These are phyloP conservation scores for pig (Sus scrofa) DNA, from an alignment of 2,113 vertebrate genomes.

Conservation along the genomic window DNA sequence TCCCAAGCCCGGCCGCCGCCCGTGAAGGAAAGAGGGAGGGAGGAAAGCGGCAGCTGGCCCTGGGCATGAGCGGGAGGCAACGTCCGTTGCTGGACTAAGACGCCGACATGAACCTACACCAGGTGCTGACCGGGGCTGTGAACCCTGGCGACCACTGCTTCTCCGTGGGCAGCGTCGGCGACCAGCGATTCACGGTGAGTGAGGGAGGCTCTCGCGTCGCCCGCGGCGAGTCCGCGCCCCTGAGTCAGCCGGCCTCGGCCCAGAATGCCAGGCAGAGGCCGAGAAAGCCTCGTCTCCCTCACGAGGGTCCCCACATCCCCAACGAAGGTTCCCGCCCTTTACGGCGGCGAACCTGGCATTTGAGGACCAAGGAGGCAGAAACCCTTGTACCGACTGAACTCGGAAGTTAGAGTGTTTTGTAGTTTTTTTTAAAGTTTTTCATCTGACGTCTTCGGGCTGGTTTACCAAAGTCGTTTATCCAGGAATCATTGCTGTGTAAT, in stretches of 20 bases:
- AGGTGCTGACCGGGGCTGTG: constrained; percentile 97
- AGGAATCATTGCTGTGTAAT: neutral
- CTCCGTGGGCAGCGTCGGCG: constrained; percentile 93
- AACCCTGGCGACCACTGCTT: constrained; percentile 98
- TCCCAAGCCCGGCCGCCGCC: constrained; percentile 38
- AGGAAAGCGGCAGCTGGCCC: neutral
- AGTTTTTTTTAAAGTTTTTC: neutral
- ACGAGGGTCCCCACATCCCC: neutral
- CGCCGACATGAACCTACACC: constrained; percentile 95
- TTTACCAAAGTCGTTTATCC: neutral
- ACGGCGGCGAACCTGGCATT: neutral
- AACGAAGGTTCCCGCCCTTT: neutral
- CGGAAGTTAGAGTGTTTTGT: neutral
- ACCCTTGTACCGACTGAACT: neutral
- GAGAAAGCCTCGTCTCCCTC: neutral
- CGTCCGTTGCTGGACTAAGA: constrained; percentile 8
- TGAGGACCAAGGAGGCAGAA: neutral
- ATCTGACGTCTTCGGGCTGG: neutral
- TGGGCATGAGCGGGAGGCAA: constrained; percentile 55
- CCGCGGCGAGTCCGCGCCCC: neutral
- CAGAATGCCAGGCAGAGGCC: neutral
- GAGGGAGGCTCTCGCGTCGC: neutral
- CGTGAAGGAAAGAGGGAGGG: constrained; percentile 21
- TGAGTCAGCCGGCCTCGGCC: neutral
- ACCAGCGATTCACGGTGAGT: constrained; percentile 95